A percentile compares a stretch with the other conserved stretches of the same genome.
phyloP scores from a whole-genome alignment of 1,140 invertebrate species.

The Nymphalis io region DNA sequence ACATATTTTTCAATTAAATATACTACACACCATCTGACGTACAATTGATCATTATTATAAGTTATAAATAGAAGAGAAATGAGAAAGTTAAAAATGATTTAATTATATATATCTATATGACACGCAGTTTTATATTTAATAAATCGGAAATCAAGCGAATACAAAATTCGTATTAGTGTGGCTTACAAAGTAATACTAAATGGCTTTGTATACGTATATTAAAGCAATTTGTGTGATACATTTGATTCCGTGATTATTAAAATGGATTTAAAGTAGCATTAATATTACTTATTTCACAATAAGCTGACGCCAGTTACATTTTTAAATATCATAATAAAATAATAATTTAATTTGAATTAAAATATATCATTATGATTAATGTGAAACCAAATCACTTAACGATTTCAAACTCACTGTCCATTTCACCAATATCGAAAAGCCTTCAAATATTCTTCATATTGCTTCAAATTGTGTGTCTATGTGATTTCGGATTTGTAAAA shows the following conservation, averaged over 20 bases:
- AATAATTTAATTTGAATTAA: neutral
- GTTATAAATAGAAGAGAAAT: too few relatives aligned
- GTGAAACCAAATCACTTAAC: neutral
- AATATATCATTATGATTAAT: neutral
- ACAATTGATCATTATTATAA: too few relatives aligned
- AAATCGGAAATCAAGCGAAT: too few relatives aligned
- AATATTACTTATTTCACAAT: neutral
- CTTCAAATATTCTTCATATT: constrained; percentile 20
- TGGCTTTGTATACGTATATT: too few relatives aligned
- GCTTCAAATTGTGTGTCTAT: neutral
- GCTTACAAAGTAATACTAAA: too few relatives aligned
- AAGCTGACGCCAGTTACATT: neutral
- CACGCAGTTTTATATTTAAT: too few relatives aligned
- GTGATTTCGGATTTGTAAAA: constrained; percentile 22
- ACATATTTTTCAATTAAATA: too few relatives aligned
- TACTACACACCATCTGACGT: too few relatives aligned
- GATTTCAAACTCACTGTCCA: neutral
- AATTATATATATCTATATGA: too few relatives aligned
- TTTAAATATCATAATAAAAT: neutral
- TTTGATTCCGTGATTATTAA: neutral
- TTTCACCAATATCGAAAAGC: neutral
- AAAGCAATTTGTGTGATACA: too few relatives aligned
- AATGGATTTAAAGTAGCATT: neutral
- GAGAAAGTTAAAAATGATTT: too few relatives aligned
- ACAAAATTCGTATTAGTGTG: too few relatives aligned